Evolutionary conservation across 2,113 vertebrate genomes (phyloP).

Genomic region (Willisornis vidua): DNA sequence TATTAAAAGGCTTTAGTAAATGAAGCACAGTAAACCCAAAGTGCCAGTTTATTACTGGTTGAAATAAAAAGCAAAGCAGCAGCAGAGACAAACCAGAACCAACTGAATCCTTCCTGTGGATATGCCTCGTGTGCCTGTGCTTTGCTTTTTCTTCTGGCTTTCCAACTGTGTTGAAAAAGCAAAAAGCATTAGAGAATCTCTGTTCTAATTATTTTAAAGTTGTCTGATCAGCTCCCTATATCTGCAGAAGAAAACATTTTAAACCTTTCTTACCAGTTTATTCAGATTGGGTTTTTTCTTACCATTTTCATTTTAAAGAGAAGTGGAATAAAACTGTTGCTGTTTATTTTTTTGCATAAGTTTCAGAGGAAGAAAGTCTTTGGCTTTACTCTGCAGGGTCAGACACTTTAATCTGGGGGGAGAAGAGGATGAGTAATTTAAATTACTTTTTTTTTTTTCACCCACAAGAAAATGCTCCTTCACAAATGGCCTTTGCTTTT

Average conservation of each 20-base stretch:
- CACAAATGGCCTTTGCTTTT: conserved; percentile 47
- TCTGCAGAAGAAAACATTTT: background rate
- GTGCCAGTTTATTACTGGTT: background rate
- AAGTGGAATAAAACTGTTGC: background rate
- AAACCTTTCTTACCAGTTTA: background rate
- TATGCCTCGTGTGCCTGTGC: background rate
- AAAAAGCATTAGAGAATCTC: background rate
- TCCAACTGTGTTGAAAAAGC: background rate
- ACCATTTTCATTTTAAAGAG: background rate
- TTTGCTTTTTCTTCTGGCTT: background rate
- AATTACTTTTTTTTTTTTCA: background rate
- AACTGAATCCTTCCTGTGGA: conserved; percentile 22
- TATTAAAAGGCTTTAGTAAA: conserved; percentile 41
- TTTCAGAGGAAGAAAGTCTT: background rate
- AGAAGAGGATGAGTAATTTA: background rate
- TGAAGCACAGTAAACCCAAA: conserved; percentile 3
- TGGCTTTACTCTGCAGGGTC: background rate
- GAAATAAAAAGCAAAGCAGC: background rate
- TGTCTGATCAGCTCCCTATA: background rate
- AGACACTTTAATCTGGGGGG: background rate
- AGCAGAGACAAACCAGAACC: conserved; percentile 12
- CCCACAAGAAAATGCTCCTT: conserved; percentile 13
- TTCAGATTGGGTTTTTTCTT: background rate
- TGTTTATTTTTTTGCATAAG: background rate
- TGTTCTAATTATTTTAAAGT: background rate